Percentiles rank a stretch among this genome's conserved stretches.
Evolutionary conservation across 2,797 vertebrate species (phyloP).

Genomic region (Pangasius djambal): DNA sequence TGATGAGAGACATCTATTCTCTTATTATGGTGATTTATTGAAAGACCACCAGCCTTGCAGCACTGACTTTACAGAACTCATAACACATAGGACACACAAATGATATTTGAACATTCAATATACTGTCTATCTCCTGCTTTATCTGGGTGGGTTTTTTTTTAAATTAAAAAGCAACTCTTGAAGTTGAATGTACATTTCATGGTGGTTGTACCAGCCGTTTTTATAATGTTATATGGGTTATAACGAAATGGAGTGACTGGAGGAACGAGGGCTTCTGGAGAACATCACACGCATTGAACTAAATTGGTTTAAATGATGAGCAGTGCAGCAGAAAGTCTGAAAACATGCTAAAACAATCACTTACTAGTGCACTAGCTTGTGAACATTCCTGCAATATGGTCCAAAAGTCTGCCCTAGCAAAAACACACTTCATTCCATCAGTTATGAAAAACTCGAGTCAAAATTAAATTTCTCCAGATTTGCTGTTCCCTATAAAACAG

Average conservation of each 20-base stretch:
- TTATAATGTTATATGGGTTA: conserved; percentile 8
- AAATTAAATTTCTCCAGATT: background rate
- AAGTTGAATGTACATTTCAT: background rate
- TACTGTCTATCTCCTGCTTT: background rate
- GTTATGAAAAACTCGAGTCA: background rate
- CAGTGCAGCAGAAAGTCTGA: conserved; percentile 56
- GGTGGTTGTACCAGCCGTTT: background rate
- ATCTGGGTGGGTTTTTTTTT: background rate
- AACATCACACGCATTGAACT: conserved; percentile 47
- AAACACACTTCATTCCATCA: conserved; percentile 17
- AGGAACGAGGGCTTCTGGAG: conserved; percentile 45
- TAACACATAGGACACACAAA: background rate
- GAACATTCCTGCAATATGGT: conserved; percentile 22
- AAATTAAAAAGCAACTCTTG: conserved; percentile 36
- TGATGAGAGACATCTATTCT: conserved; percentile 31
- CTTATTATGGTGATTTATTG: conserved; percentile 7
- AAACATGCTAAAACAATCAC: conserved; percentile 13
- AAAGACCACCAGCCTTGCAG: conserved; percentile 23
- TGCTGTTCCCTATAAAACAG: background rate
- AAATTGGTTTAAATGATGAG: conserved; percentile 58
- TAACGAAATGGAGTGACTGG: conserved; percentile 19
- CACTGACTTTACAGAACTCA: conserved; percentile 2
- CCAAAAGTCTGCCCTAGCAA: background rate
- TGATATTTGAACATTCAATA: background rate
- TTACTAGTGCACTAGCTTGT: conserved; percentile 56